Evolutionary conservation across 2,113 vertebrate species (phyloP), one percentile per base, ranked within the genome.

Genomic region (Kryptolebias marmoratus): DNA sequence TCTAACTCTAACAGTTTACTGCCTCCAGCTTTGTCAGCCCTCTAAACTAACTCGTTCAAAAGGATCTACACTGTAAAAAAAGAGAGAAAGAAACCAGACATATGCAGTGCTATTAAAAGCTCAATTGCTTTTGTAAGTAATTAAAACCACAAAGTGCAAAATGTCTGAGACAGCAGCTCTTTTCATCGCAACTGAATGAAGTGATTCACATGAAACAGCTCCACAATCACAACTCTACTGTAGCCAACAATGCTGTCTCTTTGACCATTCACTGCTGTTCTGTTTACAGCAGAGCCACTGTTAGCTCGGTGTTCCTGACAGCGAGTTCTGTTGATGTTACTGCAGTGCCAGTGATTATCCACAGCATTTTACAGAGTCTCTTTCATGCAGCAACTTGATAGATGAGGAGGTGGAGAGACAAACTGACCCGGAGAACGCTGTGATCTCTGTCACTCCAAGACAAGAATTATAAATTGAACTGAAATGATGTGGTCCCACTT

Each of bases 101-200:
- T 30, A 66, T 22, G 42, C 4, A 11, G 32, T 31, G 18, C 52
- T 60, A 10, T 48, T 12, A 65, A 75, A 28, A 36, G 63, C 61
- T 82, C 62, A 77, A 85, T 71, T 75, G 75, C 69, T 83, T 78
- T 80, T 55, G 27, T 30, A 63, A 82, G 59, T 57, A 56, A 81
- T 77, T 71, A 47, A 80, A 86, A 83, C 79, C 83, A 14, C 77
- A 71, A 74, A 81, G 49, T 63, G 32, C 47, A 63, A 60, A 45
- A 60, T 71, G 44, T 57, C 30, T 58, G 75, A 27, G 58, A 88
- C 85, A 88, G 75, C 61, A 50, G 16, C 56, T 78, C 82, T 62
- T 74, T 87, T 89, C 48, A 90, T 8, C 57, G 3, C 65, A 2
- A 79, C 65, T 87, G 79, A 89, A 85, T 82, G 87, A 88, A 74